These are phyloP conservation scores for Temnothorax nylanderi DNA, from an alignment of 1,140 invertebrate species.

Conservation along the genomic window DNA sequence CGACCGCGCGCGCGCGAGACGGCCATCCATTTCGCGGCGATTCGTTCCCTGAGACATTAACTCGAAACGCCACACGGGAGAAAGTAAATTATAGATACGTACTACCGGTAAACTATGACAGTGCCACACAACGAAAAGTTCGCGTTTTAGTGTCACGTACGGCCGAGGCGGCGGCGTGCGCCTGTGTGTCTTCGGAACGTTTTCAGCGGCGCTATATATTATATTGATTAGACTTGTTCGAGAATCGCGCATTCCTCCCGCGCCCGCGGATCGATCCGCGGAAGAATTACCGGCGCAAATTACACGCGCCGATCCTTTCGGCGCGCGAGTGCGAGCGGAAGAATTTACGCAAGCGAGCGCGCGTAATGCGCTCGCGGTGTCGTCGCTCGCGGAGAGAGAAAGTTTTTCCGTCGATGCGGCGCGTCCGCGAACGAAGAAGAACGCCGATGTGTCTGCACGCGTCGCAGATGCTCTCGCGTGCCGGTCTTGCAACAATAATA, in stretches of 20 bases:
- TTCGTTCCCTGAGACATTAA: conserved; percentile 64
- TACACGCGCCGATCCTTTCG: not conserved
- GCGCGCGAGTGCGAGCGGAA: not conserved
- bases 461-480: conserved; percentile 78
- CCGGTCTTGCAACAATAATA: conserved; percentile 75
- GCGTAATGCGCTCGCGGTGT: conserved; percentile 13
- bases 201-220: conserved; percentile 18
- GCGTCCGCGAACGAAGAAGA: not conserved
- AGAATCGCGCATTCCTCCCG: not conserved
- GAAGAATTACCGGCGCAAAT: conserved; percentile 13
- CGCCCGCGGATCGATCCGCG: conserved; percentile 5
- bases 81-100: conserved; percentile 74
- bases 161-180: not conserved
- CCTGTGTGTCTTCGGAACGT: not conserved
- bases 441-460: conserved; percentile 66
- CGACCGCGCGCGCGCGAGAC: conserved; percentile 36
- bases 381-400: conserved; percentile 69
- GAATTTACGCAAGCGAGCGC: conserved; percentile 45
- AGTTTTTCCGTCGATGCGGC: conserved; percentile 63
- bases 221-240: conserved; percentile 18
- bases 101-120: conserved; percentile 51
- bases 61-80: conserved; percentile 58
- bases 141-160: conserved; percentile 47
- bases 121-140: conserved; percentile 21
- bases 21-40: conserved; percentile 64